Percentiles rank a stretch among this genome's conserved stretches.
Conservation (phyloP, 2,888 invertebrate genomes). For the Spodoptera exigua region DNA sequence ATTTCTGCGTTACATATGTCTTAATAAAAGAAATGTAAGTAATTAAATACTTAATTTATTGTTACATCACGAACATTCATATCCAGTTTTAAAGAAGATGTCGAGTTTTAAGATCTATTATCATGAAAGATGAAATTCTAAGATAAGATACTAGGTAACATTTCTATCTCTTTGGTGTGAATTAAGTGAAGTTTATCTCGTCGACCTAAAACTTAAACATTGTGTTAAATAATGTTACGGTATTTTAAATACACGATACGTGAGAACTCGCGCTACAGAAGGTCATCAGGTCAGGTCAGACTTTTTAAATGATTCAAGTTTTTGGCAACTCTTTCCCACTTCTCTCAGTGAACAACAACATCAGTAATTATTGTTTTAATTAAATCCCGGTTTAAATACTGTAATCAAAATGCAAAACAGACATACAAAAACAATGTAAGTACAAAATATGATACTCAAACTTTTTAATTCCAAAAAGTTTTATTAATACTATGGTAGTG, state of each 20-base stretch:
- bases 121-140: slow-evolving; percentile 45
- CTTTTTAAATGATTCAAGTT: slow-evolving; percentile 42
- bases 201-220: slow-evolving; percentile 63
- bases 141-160: slow-evolving; percentile 37
- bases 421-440: slow-evolving; percentile 16
- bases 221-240: slow-evolving; percentile 70
- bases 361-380: slow-evolving; percentile 47
- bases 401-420: slow-evolving; percentile 11
- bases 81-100: slow-evolving; percentile 29
- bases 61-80: slow-evolving; percentile 13
- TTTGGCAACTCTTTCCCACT: slow-evolving; percentile 40
- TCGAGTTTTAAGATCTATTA: slow-evolving; percentile 15
- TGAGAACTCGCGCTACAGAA: slow-evolving; percentile 62
- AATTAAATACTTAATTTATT: slow-evolving; percentile 29
- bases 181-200: slow-evolving; percentile 58
- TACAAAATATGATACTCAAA: slow-evolving; percentile 2
- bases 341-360: slow-evolving; percentile 37
- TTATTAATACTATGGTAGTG: slow-evolving; percentile 14
- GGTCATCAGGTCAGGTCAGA: slow-evolving; percentile 63
- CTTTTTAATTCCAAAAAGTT: slow-evolving; percentile 2
- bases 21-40: slow-evolving; percentile 4
- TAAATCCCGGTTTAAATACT: slow-evolving; percentile 35
- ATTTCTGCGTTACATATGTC: slow-evolving; percentile 6
- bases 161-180: slow-evolving; percentile 47
- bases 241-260: slow-evolving; percentile 57